Base-by-base conservation (phyloP, 2,888 invertebrate species). In the Rotaria macrura region DNA sequence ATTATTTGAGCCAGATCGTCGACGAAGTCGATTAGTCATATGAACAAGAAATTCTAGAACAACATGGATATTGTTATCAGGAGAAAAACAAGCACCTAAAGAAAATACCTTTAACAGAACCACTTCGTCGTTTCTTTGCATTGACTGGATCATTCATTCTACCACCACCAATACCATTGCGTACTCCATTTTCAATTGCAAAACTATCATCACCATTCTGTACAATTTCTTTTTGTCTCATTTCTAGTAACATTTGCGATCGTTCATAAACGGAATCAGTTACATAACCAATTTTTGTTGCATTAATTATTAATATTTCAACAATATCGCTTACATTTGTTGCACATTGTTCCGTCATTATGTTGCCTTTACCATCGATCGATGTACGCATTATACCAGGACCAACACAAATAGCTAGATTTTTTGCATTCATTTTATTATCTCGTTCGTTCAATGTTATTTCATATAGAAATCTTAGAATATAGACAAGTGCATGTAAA, bases 361-460 rank as follows among this genome's bases (percentile, higher is more conserved):
- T 43, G 25, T 6, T 40, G 40, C 0, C 12, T 79, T 40, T 43
- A n/a, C 43, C 79, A 34, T 65, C 65, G 17, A 34, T 34, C 14
- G 29, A 7, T 10, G 43, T 43, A 79, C 79, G 79, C 79, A 79
- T 79, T 43, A 79, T 43, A 25, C 79, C 79, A 25, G 40, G 79
- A n/a, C 79, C 79, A n/a, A 79, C 25, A 43, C 79, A 79, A 79
- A 79, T 79, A 43, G 79, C 79, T 43, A 79, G n/a, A 79, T 79
- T 79, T 43, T 43, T 79, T 12, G 79, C 79, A 79, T 79, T 43
- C 79, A 79, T 79, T 40, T 79, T 79, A 43, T 79, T 79, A n/a
- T 40, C 40, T 12, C 43, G 79, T 79, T 79, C 43, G n/a, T 79
- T 23, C 25, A 43, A n/a, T 79, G 79, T 43, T 43, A 79, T 79